These are phyloP conservation scores for Micronycteris hirsuta DNA, from an alignment of 2,113 vertebrate genomes.

Conservation along the genomic window DNA sequence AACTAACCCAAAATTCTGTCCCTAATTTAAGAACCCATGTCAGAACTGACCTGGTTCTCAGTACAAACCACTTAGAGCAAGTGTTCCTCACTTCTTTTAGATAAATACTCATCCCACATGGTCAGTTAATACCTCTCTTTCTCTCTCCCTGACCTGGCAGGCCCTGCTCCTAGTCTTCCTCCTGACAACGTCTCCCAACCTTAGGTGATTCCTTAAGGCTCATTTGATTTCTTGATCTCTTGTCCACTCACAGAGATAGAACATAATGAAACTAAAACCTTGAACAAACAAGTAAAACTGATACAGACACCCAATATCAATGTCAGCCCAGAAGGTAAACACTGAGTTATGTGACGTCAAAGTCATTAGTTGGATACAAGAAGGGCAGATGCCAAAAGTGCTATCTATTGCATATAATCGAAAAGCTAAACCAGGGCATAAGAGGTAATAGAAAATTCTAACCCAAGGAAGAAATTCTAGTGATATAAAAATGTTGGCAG, in stretches of 20 bases:
- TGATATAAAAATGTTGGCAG: background rate
- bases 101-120: background rate
- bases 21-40: background rate
- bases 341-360: background rate
- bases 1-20: background rate
- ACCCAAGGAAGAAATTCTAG: background rate
- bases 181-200: background rate
- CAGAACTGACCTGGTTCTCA: background rate
- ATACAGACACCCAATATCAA: background rate
- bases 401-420: fast-evolving
- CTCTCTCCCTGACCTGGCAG: background rate
- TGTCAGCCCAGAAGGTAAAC: background rate
- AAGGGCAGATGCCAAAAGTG: background rate
- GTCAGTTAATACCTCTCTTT: background rate
- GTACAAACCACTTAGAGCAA: background rate
- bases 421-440: background rate
- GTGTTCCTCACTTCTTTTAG: background rate
- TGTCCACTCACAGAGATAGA: background rate
- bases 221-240: background rate
- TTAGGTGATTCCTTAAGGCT: background rate
- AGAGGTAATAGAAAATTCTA: background rate
- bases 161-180: background rate
- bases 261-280: background rate
- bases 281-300: background rate
- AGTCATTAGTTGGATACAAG: background rate